phyloP scores from a whole-genome alignment of 2,888 invertebrate species.

The Hirtodrosophila alboralis region DNA sequence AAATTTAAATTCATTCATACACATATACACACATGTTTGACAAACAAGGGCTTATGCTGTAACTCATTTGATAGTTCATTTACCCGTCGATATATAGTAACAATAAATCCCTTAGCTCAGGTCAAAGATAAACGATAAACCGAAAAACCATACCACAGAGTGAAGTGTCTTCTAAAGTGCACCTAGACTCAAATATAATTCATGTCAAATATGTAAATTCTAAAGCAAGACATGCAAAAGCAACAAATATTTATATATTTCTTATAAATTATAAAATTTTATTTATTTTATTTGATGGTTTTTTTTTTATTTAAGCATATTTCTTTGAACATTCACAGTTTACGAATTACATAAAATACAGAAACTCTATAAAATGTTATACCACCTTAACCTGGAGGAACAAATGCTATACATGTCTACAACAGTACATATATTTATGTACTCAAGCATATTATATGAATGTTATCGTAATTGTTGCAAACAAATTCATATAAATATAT shows the following conservation, averaged over 20 bases:
- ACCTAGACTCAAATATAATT: slow-evolving; percentile 15
- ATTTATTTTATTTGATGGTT: slow-evolving; percentile 49
- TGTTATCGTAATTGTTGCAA: slow-evolving; percentile 41
- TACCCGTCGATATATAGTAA: slow-evolving; percentile 26
- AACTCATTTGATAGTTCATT: slow-evolving; percentile 12
- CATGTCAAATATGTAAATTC: slow-evolving; percentile 39
- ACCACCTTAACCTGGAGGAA: slow-evolving; percentile 3
- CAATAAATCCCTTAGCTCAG: slow-evolving; percentile 45
- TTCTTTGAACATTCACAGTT: slow-evolving; percentile 18
- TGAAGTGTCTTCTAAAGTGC: slow-evolving; percentile 21
- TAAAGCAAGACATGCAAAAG: slow-evolving; percentile 14
- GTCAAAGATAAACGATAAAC: slow-evolving; percentile 39
- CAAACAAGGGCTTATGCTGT: slow-evolving; percentile 12
- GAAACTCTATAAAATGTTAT: slow-evolving; percentile 21
- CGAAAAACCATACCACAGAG: slow-evolving; percentile 17
- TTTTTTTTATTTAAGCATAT: slow-evolving; percentile 24
- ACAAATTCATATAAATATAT: slow-evolving; percentile 22
- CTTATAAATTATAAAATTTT: slow-evolving; percentile 20
- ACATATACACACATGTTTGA: slow-evolving; percentile 10
- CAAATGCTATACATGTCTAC: slow-evolving; percentile 9
- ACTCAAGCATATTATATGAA: slow-evolving; percentile 10
- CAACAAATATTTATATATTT: slow-evolving; percentile 39
- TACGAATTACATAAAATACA: slow-evolving; percentile 19
- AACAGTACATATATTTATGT: slow-evolving; percentile 9
- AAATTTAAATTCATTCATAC: slow-evolving; percentile 1